Evolutionary conservation across 64 coral and sea anemone genomes (phyloP).

Genomic region (Stichodactyla mertensii): DNA sequence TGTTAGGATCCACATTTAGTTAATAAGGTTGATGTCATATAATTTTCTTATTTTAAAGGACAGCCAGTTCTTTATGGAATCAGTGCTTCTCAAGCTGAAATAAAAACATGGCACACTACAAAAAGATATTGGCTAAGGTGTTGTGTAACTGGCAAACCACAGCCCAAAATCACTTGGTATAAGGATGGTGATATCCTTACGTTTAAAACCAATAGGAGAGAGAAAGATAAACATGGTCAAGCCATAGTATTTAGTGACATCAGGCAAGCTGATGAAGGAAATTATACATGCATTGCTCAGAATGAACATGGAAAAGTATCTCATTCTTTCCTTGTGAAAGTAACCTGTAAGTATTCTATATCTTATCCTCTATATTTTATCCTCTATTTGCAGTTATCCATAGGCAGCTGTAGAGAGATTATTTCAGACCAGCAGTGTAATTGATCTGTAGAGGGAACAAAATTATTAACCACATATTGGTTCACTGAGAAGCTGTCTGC

Average conservation of each 20-base stretch:
- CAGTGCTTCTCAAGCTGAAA: background rate
- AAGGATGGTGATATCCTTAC: background rate
- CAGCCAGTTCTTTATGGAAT: background rate
- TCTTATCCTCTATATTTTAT: too few relatives aligned
- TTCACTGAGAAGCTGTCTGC: too few relatives aligned
- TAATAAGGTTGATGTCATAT: too few relatives aligned
- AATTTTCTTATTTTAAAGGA: background rate
- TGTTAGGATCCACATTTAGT: too few relatives aligned
- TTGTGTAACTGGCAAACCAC: constrained; percentile 14
- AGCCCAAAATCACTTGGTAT: constrained; percentile 24
- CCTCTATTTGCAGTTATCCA: too few relatives aligned
- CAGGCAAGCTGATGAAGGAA: constrained; percentile 27
- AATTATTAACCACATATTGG: too few relatives aligned
- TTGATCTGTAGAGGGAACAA: too few relatives aligned
- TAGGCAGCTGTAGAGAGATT: too few relatives aligned
- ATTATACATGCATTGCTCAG: constrained; percentile 36
- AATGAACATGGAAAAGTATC: constrained; percentile 6
- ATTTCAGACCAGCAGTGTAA: too few relatives aligned
- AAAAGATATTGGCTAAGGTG: background rate
- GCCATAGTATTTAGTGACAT: background rate
- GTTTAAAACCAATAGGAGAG: background rate
- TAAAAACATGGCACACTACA: background rate
- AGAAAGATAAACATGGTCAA: constrained; percentile 1
- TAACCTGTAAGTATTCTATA: constrained; percentile 20
- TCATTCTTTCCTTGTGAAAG: constrained; percentile 9